Evolutionary conservation across 2,113 vertebrate genomes (phyloP), one percentile per base, ranked within the genome.

Genomic region (Triplophysa tibetana): DNA sequence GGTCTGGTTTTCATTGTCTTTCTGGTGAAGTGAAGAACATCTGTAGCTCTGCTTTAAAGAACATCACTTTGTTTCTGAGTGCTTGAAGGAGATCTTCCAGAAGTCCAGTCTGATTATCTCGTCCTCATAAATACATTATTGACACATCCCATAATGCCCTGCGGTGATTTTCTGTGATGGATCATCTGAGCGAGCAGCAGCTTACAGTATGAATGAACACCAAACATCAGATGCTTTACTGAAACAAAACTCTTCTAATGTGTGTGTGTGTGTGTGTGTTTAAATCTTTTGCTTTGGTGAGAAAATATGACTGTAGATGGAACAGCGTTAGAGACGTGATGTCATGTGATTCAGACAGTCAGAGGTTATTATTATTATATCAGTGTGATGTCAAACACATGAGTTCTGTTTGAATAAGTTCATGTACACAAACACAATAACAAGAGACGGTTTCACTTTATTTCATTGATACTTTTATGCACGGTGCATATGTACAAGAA

Each of bases 401-500:
- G 33, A 38, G 1, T 12, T 10, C 10, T 43, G 10, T 9, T 43
- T 43, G 29, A 29, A 43, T 10, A 43, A 9, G 43, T 45, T 45
- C 10, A 45, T 45, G 14, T 52, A 17, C 16, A 16, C 50, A 52
- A 8, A 33, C 1, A 24, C 4, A 75, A 75, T 7, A 77, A 54
- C 21, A 60, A 68, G 2, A n/a, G 19, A 50, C 21, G 29, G 50
- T 17, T 10, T 26, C 19, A 45, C 41, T 50, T 66, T 66, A 72
- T 50, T 68, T 10, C 21, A 75, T 80, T 75, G 66, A 88, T 89
- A 88, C 79, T 88, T 92, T 67, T 90, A 92, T 91, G 91, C 86
- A 81, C 88, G 81, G 88, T 85, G 87, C 79, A 87, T 90, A 92
- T 92, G 88, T 93, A 93, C 92, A 94, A 83, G 90, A 94, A 94